Conservation (phyloP, 2,888 invertebrate genomes). For the Hartigia nigra region DNA sequence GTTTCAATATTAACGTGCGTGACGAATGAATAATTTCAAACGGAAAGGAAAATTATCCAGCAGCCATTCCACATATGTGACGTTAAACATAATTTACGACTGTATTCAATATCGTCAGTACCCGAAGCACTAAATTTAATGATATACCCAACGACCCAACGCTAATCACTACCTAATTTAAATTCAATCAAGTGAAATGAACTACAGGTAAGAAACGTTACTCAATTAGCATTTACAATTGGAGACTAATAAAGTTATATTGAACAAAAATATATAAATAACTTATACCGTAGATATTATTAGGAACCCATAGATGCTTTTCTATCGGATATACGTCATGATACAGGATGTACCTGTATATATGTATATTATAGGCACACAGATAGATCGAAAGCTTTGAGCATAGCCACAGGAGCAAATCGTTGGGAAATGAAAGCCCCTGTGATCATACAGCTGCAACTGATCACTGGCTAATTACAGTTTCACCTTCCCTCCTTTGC, state of each 20-base stretch:
- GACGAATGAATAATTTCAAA: neutral
- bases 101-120: neutral
- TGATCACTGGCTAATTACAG: conserved; percentile 40
- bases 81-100: neutral
- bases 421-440: conserved; percentile 26
- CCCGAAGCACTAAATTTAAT: neutral
- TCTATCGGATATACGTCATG: neutral
- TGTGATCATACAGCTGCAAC: conserved; percentile 37
- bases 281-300: neutral
- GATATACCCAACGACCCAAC: neutral
- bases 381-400: neutral
- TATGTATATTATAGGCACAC: neutral
- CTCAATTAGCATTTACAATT: neutral
- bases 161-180: neutral
- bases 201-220: neutral
- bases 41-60: neutral
- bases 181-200: neutral
- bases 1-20: neutral
- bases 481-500: conserved; percentile 30
- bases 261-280: neutral
- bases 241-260: neutral
- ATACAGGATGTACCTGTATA: conserved; percentile 7
- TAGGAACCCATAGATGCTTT: neutral
- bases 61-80: neutral
- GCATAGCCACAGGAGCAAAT: neutral